Evolutionary conservation across 2,797 vertebrate species (phyloP).

Genomic region (Danio choprae): DNA sequence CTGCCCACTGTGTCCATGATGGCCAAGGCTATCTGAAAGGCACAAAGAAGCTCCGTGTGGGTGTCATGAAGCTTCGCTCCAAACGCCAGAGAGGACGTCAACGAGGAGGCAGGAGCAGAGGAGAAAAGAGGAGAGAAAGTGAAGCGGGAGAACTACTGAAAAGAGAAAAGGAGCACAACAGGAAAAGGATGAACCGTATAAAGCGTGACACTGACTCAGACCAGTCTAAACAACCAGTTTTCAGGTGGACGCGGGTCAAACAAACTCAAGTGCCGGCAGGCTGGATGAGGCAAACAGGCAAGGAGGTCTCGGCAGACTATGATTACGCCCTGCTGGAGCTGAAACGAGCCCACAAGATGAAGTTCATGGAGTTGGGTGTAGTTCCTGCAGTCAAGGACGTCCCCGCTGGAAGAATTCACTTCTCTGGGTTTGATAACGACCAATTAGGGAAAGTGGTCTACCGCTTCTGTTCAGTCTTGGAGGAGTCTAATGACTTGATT

Average conservation of each 20-base stretch:
- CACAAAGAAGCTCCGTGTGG: constrained; percentile 82
- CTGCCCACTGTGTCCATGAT: constrained; percentile 91
- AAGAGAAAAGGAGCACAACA: background rate
- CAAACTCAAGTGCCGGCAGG: constrained; percentile 86
- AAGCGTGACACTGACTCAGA: constrained; percentile 45
- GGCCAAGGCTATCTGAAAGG: constrained; percentile 84
- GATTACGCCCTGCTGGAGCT: constrained; percentile 92
- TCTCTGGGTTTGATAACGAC: constrained; percentile 89
- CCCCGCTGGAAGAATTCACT: constrained; percentile 87
- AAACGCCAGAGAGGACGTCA: constrained; percentile 65
- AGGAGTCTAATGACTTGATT: constrained; percentile 88
- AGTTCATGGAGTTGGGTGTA: constrained; percentile 89
- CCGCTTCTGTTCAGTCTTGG: constrained; percentile 88
- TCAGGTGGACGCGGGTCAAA: constrained; percentile 90
- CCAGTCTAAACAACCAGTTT: constrained; percentile 65
- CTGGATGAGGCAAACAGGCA: constrained; percentile 79
- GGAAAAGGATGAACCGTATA: constrained; percentile 25
- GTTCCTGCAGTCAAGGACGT: constrained; percentile 77
- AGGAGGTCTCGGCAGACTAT: constrained; percentile 81
- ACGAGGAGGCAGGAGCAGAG: constrained; percentile 59
- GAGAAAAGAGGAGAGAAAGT: constrained; percentile 32
- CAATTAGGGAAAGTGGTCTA: constrained; percentile 86
- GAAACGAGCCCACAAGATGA: constrained; percentile 82
- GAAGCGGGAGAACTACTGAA: constrained; percentile 4
- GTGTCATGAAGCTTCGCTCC: constrained; percentile 81